A percentile compares a stretch with the other conserved stretches of the same genome.
Conservation (phyloP, 2,113 vertebrate species). For the Alaudala cheleensis region DNA sequence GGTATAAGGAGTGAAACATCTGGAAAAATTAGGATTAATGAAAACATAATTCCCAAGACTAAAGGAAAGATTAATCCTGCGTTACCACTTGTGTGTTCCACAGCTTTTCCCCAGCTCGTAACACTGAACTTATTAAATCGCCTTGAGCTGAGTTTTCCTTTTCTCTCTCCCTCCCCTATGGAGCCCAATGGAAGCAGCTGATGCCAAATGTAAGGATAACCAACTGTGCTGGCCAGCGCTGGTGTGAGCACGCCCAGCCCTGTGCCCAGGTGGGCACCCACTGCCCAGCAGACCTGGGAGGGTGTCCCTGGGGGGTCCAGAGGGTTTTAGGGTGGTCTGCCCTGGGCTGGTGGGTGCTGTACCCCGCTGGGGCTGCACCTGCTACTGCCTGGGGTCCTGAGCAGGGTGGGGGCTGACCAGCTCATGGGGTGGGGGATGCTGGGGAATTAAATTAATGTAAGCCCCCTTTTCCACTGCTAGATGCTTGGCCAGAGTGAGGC, state of each 20-base stretch:
- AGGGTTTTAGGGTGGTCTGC: fast-evolving
- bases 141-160: slow-evolving; percentile 44
- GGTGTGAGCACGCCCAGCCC: fast-evolving
- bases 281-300: fast-evolving
- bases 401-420: background rate
- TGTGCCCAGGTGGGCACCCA: background rate
- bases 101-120: slow-evolving; percentile 53
- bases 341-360: background rate
- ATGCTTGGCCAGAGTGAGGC: fast-evolving
- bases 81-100: slow-evolving; percentile 66
- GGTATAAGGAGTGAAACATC: slow-evolving; percentile 73
- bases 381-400: background rate
- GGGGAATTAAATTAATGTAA: background rate
- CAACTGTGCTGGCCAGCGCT: background rate
- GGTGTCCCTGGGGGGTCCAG: background rate
- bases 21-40: slow-evolving; percentile 71
- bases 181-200: slow-evolving; percentile 14
- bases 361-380: background rate
- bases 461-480: background rate
- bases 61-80: slow-evolving; percentile 62
- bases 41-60: slow-evolving; percentile 68
- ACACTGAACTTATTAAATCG: slow-evolving; percentile 55
- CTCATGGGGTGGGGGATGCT: fast-evolving
- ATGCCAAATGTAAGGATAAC: background rate
- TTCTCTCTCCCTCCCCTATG: slow-evolving; percentile 12